Conservation (phyloP, 1,140 invertebrate species). For the Leucophenga varia region DNA sequence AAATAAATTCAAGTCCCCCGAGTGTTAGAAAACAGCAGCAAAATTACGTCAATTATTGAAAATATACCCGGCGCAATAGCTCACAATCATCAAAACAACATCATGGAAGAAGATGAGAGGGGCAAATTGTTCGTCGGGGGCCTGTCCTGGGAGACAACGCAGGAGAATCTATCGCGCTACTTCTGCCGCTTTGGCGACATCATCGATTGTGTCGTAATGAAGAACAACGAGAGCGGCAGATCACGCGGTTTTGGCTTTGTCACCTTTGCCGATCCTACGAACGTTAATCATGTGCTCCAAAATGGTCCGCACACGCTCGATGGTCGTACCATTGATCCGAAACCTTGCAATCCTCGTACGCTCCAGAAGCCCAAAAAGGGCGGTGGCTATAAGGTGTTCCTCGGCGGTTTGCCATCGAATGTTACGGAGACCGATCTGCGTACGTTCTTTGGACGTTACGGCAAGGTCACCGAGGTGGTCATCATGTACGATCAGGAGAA, state of each 20-base stretch:
- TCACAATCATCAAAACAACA: slow-evolving; percentile 54
- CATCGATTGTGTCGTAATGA: slow-evolving; percentile 98
- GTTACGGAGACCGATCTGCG: slow-evolving; percentile 91
- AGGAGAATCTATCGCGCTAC: slow-evolving; percentile 90
- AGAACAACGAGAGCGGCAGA: slow-evolving; percentile 94
- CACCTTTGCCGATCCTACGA: slow-evolving; percentile 89
- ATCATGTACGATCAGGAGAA: slow-evolving; percentile 99
- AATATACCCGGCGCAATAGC: too few relatives aligned
- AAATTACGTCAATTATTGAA: slow-evolving; percentile 54
- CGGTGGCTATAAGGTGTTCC: slow-evolving; percentile 90
- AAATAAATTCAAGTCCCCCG: too few relatives aligned
- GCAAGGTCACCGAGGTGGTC: slow-evolving; percentile 94
- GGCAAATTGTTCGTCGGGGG: slow-evolving; percentile 94
- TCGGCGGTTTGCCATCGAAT: slow-evolving; percentile 92
- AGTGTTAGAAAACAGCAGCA: too few relatives aligned
- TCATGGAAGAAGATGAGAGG: slow-evolving; percentile 56
- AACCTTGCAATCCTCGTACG: slow-evolving; percentile 91
- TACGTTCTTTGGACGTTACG: slow-evolving; percentile 87
- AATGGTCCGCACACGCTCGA: slow-evolving; percentile 91
- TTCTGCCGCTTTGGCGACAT: slow-evolving; percentile 95
- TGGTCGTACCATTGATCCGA: slow-evolving; percentile 91
- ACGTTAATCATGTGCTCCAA: slow-evolving; percentile 86
- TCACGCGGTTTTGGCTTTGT: slow-evolving; percentile 87
- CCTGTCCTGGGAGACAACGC: slow-evolving; percentile 94
- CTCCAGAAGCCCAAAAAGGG: slow-evolving; percentile 87